A percentile compares a stretch with the other conserved stretches of the same genome.
These are phyloP conservation scores for Colossoma macropomum DNA, from an alignment of 2,113 vertebrate genomes.

Conservation along the genomic window DNA sequence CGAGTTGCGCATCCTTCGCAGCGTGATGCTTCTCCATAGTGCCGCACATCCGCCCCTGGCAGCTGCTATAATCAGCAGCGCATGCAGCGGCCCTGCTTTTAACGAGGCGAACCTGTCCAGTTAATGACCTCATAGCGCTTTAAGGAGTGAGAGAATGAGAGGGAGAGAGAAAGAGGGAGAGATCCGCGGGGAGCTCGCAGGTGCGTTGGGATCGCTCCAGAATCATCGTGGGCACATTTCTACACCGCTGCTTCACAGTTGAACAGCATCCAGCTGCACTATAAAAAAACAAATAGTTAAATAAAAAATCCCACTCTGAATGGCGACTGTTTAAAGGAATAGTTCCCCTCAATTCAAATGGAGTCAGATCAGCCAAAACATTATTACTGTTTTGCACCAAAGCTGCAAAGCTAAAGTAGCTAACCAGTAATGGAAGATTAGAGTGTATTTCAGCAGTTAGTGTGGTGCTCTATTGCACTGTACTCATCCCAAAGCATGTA, in stretches of 20 bases:
- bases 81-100: slow-evolving; percentile 56
- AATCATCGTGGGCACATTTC: slow-evolving; percentile 60
- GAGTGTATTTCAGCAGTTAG: too few relatives aligned
- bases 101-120: slow-evolving; percentile 64
- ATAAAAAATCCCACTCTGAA: slow-evolving; percentile 1
- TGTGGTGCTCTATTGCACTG: too few relatives aligned
- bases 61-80: slow-evolving; percentile 35
- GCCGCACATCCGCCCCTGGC: not conserved
- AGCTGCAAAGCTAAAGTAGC: too few relatives aligned
- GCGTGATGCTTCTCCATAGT: not conserved
- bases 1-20: slow-evolving; percentile 2
- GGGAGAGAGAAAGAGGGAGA: slow-evolving; percentile 40
- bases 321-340: slow-evolving; percentile 45
- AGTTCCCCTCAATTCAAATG: not conserved
- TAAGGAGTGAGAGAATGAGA: slow-evolving; percentile 48
- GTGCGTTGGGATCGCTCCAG: slow-evolving; percentile 69
- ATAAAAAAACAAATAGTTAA: slow-evolving; percentile 28
- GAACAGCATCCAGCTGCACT: slow-evolving; percentile 55
- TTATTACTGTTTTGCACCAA: too few relatives aligned
- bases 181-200: slow-evolving; percentile 65
- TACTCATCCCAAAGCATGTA: too few relatives aligned
- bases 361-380: too few relatives aligned
- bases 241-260: slow-evolving; percentile 59
- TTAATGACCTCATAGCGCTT: slow-evolving; percentile 68
- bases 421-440: too few relatives aligned